Conservation (phyloP, 1,140 invertebrate species). For the Limonius californicus region DNA sequence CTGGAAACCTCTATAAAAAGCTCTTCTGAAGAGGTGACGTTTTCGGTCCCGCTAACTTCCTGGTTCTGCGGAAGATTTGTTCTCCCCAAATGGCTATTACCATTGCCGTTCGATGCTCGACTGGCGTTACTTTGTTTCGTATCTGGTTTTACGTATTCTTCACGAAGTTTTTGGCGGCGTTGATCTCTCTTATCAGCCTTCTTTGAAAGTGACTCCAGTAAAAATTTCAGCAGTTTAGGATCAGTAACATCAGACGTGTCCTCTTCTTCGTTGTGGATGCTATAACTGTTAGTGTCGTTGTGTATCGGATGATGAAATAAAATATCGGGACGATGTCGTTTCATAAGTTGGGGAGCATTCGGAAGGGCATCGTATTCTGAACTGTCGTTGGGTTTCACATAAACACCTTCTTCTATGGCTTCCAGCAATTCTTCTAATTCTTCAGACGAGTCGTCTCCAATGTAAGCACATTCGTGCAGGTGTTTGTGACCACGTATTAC, state of each 20-base stretch:
- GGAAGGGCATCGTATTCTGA: slow-evolving; percentile 34
- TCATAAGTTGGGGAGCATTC: slow-evolving; percentile 51
- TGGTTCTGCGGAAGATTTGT: too few relatives aligned
- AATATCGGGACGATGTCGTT: slow-evolving; percentile 47
- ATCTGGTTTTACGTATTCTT: not conserved
- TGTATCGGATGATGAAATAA: slow-evolving; percentile 28
- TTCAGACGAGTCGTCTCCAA: slow-evolving; percentile 72
- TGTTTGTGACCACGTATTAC: slow-evolving; percentile 73
- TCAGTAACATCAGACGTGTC: slow-evolving; percentile 47
- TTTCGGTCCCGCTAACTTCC: not conserved
- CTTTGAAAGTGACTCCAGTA: slow-evolving; percentile 34
- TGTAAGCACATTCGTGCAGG: slow-evolving; percentile 74
- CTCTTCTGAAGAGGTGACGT: slow-evolving; percentile 51
- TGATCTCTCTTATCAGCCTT: slow-evolving; percentile 24
- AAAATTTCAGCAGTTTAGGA: slow-evolving; percentile 46
- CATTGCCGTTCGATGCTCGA: not conserved
- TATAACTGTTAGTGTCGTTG: slow-evolving; percentile 32
- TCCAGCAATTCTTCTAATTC: slow-evolving; percentile 63
- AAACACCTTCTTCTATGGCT: slow-evolving; percentile 42
- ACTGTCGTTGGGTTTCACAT: slow-evolving; percentile 24
- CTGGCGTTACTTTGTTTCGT: not conserved
- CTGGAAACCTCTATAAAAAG: slow-evolving; percentile 56
- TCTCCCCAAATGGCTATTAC: too few relatives aligned
- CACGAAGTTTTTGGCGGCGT: not conserved
- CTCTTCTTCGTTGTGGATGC: slow-evolving; percentile 28